Conservation (phyloP, 2,797 vertebrate species). For the Gadopsis marmoratus region DNA sequence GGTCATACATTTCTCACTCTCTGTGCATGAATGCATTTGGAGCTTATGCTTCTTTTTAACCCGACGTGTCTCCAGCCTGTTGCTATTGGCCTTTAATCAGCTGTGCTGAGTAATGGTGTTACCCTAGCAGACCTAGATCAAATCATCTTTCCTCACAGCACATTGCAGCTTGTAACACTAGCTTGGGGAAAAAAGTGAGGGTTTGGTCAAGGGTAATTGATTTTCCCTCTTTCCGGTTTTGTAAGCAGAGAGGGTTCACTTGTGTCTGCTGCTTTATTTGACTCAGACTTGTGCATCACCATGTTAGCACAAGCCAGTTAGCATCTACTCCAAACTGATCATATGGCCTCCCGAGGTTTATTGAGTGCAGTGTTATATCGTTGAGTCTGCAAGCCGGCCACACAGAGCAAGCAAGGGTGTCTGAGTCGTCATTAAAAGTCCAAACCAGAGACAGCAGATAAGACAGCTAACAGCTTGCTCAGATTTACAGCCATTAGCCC, state of each 20-base stretch:
- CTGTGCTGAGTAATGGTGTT: conserved; percentile 34
- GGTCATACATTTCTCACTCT: conserved; percentile 18
- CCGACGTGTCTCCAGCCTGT: conserved; percentile 11
- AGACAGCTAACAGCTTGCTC: conserved; percentile 66
- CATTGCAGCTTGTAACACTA: background rate
- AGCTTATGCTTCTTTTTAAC: background rate
- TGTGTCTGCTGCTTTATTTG: conserved; percentile 40
- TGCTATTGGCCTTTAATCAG: conserved; percentile 23
- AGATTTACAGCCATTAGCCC: conserved; percentile 73
- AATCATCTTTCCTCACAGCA: conserved; percentile 19
- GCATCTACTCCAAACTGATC: conserved; percentile 41
- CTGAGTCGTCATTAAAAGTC: conserved; percentile 76
- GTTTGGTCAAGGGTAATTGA: background rate
- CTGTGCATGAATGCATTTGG: conserved; percentile 21
- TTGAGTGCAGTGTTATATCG: conserved; percentile 58
- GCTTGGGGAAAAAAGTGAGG: conserved; percentile 2
- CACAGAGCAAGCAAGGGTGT: conserved; percentile 66
- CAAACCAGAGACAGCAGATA: conserved; percentile 72
- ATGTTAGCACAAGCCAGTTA: conserved; percentile 42
- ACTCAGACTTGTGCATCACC: conserved; percentile 41
- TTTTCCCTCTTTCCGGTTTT: conserved; percentile 27
- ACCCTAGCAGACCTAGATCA: conserved; percentile 23
- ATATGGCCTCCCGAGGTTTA: conserved; percentile 61
- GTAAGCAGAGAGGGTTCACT: conserved; percentile 26
- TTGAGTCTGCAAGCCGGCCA: conserved; percentile 66